Evolutionary conservation across 2,797 vertebrate species (phyloP).

Genomic region (Eospalax fontanierii): DNA sequence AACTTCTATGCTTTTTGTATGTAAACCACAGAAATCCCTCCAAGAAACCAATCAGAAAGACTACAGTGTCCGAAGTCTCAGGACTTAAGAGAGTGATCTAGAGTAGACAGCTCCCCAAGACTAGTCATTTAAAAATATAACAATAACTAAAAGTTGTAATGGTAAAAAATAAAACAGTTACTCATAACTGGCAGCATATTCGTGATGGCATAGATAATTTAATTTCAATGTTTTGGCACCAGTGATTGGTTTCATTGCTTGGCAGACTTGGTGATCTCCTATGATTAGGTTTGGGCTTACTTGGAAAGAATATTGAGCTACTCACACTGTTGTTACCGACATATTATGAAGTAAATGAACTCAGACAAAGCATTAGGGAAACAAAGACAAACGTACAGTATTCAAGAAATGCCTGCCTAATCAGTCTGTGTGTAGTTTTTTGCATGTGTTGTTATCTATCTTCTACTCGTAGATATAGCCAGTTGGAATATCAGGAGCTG

Average conservation of each 20-base stretch:
- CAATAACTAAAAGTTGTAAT: neutral
- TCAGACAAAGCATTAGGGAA: neutral
- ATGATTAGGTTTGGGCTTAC: slow-evolving; percentile 18
- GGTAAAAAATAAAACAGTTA: neutral
- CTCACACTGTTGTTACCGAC: neutral
- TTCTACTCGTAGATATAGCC: neutral
- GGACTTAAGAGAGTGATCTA: neutral
- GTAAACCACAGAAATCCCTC: neutral
- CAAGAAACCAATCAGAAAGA: neutral
- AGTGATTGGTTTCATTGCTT: slow-evolving; percentile 38
- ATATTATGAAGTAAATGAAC: neutral
- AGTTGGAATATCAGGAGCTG: neutral
- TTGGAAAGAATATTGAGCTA: slow-evolving; percentile 11
- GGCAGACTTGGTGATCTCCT: neutral
- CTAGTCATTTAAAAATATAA: slow-evolving; percentile 51
- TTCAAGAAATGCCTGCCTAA: neutral
- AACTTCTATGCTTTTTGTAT: neutral
- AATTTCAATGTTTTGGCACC: slow-evolving; percentile 10
- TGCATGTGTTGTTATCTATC: neutral
- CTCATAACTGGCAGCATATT: neutral
- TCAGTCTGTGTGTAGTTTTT: neutral
- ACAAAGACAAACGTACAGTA: neutral
- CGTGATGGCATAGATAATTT: neutral
- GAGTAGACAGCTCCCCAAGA: neutral
- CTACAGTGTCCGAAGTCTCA: neutral